phyloP scores from a whole-genome alignment of 2,113 vertebrate species.

The Platanista minor region DNA sequence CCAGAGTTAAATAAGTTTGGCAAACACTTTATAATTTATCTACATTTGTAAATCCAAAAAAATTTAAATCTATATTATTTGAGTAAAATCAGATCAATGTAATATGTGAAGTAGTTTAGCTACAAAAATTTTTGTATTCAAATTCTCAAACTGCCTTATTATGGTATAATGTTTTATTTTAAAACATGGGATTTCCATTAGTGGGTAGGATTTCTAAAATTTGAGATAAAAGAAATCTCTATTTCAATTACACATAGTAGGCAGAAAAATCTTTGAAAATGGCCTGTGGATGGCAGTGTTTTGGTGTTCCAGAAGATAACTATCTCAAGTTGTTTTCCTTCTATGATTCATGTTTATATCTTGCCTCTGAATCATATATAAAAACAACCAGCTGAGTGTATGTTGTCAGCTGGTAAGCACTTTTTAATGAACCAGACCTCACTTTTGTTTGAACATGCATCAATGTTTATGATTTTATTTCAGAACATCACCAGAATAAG shows the following conservation, averaged over 20 bases:
- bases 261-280: constrained; percentile 1
- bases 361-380: constrained; percentile 50
- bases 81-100: neutral
- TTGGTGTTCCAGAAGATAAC: constrained; percentile 36
- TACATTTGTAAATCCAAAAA: neutral
- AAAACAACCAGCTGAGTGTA: constrained; percentile 34
- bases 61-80: neutral
- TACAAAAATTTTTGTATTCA: neutral
- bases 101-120: neutral
- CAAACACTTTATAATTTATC: neutral
- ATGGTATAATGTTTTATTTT: neutral
- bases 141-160: neutral
- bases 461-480: constrained; percentile 66
- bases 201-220: neutral
- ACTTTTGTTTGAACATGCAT: constrained; percentile 27
- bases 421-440: constrained; percentile 54
- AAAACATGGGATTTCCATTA: neutral
- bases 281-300: constrained; percentile 46
- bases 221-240: neutral
- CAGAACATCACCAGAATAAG: constrained; percentile 26
- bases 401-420: constrained; percentile 29
- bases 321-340: neutral
- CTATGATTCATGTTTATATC: constrained; percentile 44
- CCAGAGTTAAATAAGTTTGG: neutral
- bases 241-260: neutral